These are phyloP conservation scores for Rhopalosiphum padi DNA, from an alignment of 1,140 invertebrate species.

Conservation along the genomic window DNA sequence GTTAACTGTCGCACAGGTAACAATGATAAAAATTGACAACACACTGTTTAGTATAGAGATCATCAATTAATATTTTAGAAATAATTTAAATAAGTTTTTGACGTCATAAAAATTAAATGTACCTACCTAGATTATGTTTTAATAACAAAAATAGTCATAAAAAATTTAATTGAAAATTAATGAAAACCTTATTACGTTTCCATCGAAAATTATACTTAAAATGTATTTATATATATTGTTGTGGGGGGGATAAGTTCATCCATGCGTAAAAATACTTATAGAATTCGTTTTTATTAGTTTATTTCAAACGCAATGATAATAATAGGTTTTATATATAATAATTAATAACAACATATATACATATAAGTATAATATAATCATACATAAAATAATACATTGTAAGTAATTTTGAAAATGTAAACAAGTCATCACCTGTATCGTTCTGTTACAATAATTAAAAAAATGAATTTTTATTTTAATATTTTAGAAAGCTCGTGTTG, in stretches of 20 bases:
- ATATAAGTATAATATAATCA: no score
- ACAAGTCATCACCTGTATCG: background rate
- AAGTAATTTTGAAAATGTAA: no score
- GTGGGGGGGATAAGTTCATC: no score
- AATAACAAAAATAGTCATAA: background rate
- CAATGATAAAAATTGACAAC: constrained; percentile 29
- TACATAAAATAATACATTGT: no score
- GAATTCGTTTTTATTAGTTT: background rate
- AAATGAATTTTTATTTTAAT: background rate
- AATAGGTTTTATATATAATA: background rate
- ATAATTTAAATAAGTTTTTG: background rate
- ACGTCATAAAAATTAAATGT: background rate
- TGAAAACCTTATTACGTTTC: background rate
- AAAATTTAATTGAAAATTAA: no score
- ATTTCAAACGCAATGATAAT: background rate
- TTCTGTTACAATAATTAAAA: background rate
- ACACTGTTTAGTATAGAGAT: background rate
- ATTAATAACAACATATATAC: background rate
- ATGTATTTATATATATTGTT: no score
- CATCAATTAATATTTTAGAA: background rate
- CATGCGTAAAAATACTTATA: background rate
- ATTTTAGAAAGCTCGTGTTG: background rate
- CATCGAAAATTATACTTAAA: background rate
- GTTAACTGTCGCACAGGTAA: constrained; percentile 76
- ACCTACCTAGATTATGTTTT: background rate